phyloP scores from a whole-genome alignment of 2,113 vertebrate genomes.

The Camelus bactrianus region DNA sequence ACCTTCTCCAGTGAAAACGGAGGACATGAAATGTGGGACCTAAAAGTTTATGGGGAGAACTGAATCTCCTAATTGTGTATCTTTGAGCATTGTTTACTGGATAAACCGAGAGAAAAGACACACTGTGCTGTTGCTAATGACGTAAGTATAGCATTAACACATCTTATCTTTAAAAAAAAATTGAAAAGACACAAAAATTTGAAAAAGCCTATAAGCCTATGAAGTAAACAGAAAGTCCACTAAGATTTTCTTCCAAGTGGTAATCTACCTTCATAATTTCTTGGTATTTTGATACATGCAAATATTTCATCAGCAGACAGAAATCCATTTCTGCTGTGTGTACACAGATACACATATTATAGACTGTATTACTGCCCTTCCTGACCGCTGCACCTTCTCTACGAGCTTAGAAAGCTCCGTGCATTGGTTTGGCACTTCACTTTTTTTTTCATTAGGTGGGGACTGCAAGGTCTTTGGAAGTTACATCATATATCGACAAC shows the following conservation, averaged over 20 bases:
- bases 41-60: not conserved
- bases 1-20: not conserved
- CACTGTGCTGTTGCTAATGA: not conserved
- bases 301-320: not conserved
- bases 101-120: not conserved
- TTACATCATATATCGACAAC: not conserved
- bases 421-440: not conserved
- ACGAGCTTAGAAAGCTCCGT: not conserved
- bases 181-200: not conserved
- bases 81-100: not conserved
- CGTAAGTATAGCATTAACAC: not conserved
- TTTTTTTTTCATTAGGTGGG: not conserved
- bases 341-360: not conserved
- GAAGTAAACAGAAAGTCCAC: not conserved
- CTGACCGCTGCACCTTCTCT: not conserved
- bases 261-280: not conserved
- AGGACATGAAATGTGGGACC: not conserved
- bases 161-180: not conserved
- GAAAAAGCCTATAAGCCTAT: not conserved
- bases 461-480: not conserved
- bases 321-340: not conserved
- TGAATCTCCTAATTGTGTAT: not conserved
- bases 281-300: not conserved
- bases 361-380: not conserved
- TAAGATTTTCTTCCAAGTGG: not conserved